phyloP scores from a whole-genome alignment of 2,113 vertebrate genomes.

The Paracanthobrama guichenoti region DNA sequence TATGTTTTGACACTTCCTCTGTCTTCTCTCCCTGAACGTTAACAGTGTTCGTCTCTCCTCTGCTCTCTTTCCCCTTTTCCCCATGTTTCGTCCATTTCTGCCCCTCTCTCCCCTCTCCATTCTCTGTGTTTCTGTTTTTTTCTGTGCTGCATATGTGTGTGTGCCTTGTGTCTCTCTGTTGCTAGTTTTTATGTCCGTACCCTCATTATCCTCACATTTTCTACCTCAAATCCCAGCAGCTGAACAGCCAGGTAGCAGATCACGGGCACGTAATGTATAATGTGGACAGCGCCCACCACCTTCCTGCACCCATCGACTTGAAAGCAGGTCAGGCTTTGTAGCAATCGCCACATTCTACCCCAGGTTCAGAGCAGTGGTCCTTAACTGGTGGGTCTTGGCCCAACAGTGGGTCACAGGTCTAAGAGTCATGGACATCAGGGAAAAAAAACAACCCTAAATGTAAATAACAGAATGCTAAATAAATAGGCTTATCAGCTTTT shows the following conservation, averaged over 20 bases:
- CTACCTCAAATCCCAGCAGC: constrained; percentile 84
- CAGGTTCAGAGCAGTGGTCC: not conserved
- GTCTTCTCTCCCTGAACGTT: constrained; percentile 63
- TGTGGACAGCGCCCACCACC: constrained; percentile 73
- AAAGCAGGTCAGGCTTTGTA: constrained; percentile 82
- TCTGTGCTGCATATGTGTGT: constrained; percentile 20
- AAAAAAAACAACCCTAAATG: not conserved
- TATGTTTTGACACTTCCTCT: constrained; percentile 55
- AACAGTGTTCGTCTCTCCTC: constrained; percentile 68
- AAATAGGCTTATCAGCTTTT: not conserved
- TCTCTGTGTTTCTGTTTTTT: constrained; percentile 1
- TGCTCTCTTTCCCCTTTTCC: constrained; percentile 61
- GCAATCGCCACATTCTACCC: not conserved
- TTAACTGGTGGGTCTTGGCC: not conserved
- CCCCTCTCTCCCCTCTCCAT: not conserved
- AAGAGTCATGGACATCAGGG: not conserved
- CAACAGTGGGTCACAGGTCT: not conserved
- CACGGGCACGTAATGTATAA: constrained; percentile 75
- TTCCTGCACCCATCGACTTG: constrained; percentile 67
- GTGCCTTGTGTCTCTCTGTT: constrained; percentile 65
- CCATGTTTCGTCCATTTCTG: constrained; percentile 6
- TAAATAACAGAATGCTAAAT: not conserved
- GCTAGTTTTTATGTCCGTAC: constrained; percentile 78
- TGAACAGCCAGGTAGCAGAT: constrained; percentile 89
- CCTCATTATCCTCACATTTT: constrained; percentile 85